Evolutionary conservation across 1,140 invertebrate genomes (phyloP), one percentile per base, ranked within the genome.

Genomic region (Ceratoteleas bidentatus): DNA sequence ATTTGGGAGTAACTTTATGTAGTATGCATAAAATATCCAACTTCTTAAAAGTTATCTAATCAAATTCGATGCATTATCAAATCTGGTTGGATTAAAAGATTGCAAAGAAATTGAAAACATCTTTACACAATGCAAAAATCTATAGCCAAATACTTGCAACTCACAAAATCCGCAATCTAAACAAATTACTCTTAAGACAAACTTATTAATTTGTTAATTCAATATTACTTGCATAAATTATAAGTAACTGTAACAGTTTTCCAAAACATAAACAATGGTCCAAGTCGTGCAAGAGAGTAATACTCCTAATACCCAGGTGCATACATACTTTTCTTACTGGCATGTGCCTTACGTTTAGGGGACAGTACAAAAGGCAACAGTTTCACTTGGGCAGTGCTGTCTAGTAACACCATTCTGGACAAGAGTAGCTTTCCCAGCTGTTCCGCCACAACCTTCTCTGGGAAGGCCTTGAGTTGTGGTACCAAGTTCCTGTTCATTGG

Each of bases 401-500:
- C 95, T 32, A 97, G 89, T 40, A 97, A 91, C 32, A 97, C 96
- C 91, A 97, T 94, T 85, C 96, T 93, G 0, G 96, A 96, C 9
- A 98, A 90, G 34, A 98, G 88, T 52, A 96, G 91, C 47, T 93
- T 93, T 52, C 95, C 94, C 34, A 98, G 89, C 88, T 96, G 95
- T 64, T 94, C 94, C 0, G 95, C 96, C 11, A 97, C 94, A 34
- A 96, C 93, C 87, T 94, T 93, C 87, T 97, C 96, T 69, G 96
- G 93, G 87, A 96, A 96, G 78, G 88, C 91, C 87, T 93, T 93
- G 10, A 97, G 88, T 82, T 94, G 93, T 43, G 92, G 90, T 34
- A 94, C 91, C 78, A 96, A 88, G 73, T 92, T 87, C 85, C 94
- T 88, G 90, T 88, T 87, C 43, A 81, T 45, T 60, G 6, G 80